Evolutionary conservation across 2,113 vertebrate genomes (phyloP), one percentile per base, ranked within the genome.

Genomic region (Desmodus rotundus): DNA sequence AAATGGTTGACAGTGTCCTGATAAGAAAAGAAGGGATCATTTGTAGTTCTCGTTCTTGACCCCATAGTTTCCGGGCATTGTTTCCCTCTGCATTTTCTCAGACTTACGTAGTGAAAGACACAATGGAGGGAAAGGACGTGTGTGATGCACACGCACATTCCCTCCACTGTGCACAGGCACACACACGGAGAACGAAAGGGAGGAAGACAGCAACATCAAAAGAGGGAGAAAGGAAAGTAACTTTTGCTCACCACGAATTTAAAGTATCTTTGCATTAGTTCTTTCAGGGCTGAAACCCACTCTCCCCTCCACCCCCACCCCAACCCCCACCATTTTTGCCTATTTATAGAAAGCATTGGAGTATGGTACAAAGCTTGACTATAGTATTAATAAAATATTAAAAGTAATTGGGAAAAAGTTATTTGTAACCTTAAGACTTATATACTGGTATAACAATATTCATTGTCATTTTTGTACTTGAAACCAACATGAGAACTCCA

Each of bases 41-140:
- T 98, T 96, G 61, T 83, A 89, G 81, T 93, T 93, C 80, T 95
- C 89, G 95, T 97, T 52, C 92, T 96, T 97, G 96, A 89, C 78
- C 89, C 92, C 85, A 77, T 93, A 68, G 92, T 95, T 98, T 98
- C 97, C 97, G 96, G 97, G 93, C 87, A 95, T 94, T 97, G 94
- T 97, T 95, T 95, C 95, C 93, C 92, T 97, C 95, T 93, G 70
- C 78, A 91, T 97, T 96, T 96, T 97, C 96, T 91, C 96, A 97
- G 52, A 96, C 87, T 97, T 97, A 96, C 80, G 17, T 91, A 90
- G 58, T 19, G 63, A 85, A 63, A 96, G 93, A 77, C 78, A 97
- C 84, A 96, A 91, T 87, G 36, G 38, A 94, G 72, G 43, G 24
- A 70, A 45, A 12, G n/a, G 74, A 38, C 33, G 3, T 58, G 33